A percentile compares a stretch with the other conserved stretches of the same genome.
These are phyloP conservation scores for Geococcyx californianus DNA, from an alignment of 2,113 vertebrate genomes.

Conservation along the genomic window DNA sequence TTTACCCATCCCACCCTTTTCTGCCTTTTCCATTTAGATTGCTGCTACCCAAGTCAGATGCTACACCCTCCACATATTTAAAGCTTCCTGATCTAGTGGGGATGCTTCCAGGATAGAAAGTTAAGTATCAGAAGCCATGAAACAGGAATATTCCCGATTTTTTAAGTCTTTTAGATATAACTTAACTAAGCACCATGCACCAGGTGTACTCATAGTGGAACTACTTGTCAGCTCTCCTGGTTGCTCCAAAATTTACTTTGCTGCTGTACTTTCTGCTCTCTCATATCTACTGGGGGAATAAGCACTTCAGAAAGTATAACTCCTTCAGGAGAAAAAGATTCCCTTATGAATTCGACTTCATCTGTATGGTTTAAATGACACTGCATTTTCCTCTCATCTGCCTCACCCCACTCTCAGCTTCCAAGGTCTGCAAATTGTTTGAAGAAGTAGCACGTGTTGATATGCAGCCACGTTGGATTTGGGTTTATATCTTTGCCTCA, in stretches of 20 bases:
- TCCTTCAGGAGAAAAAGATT: slow-evolving; percentile 51
- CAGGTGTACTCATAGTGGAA: neutral
- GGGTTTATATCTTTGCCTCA: neutral
- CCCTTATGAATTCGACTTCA: slow-evolving; percentile 40
- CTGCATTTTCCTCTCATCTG: neutral
- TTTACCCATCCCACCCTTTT: neutral
- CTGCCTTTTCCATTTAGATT: neutral
- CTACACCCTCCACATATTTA: neutral
- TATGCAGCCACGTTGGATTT: neutral
- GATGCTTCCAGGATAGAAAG: neutral
- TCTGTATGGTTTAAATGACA: slow-evolving; percentile 25
- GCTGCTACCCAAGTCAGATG: neutral
- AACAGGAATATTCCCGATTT: neutral
- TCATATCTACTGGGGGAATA: slow-evolving; percentile 18
- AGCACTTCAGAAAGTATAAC: slow-evolving; percentile 57
- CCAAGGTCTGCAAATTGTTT: neutral
- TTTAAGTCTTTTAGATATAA: neutral
- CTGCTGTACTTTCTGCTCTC: neutral
- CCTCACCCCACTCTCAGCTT: neutral
- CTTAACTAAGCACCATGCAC: neutral
- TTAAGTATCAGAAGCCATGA: neutral
- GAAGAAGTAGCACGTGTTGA: neutral
- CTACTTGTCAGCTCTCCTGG: neutral
- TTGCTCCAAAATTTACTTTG: slow-evolving; percentile 9
- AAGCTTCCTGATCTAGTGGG: neutral